phyloP scores from a whole-genome alignment of 2,797 vertebrate species.

The Leontocebus nigricollis region DNA sequence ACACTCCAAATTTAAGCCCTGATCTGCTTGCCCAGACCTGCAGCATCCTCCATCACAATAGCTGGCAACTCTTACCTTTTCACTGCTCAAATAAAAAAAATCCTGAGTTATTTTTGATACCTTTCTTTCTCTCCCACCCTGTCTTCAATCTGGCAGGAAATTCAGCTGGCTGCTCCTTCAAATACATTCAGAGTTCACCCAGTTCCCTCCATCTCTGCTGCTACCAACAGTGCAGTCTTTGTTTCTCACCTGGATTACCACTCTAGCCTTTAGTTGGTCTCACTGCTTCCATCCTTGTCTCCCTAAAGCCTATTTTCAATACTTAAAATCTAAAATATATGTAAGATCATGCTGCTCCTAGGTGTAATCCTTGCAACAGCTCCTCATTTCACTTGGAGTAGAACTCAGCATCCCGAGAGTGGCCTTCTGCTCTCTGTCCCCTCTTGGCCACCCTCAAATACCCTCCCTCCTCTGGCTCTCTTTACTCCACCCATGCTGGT shows the following conservation, averaged over 20 bases:
- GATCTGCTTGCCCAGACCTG: background rate
- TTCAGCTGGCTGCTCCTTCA: background rate
- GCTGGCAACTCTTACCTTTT: background rate
- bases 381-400: background rate
- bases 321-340: background rate
- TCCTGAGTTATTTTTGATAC: background rate
- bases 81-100: background rate
- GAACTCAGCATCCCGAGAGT: background rate
- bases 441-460: background rate
- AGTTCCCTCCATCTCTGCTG: background rate
- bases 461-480: background rate
- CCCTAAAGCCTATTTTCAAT: background rate
- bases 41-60: background rate
- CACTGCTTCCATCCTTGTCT: background rate
- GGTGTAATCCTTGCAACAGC: background rate
- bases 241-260: background rate
- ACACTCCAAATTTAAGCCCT: background rate
- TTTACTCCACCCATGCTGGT: background rate
- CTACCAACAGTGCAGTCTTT: background rate
- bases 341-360: background rate
- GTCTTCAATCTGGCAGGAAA: background rate
- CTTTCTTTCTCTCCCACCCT: background rate
- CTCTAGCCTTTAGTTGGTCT: background rate
- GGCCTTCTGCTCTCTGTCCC: background rate
- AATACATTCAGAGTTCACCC: background rate